Evolutionary conservation across 2,113 vertebrate genomes (phyloP).

Genomic region (Leptobrachium ailaonicum): DNA sequence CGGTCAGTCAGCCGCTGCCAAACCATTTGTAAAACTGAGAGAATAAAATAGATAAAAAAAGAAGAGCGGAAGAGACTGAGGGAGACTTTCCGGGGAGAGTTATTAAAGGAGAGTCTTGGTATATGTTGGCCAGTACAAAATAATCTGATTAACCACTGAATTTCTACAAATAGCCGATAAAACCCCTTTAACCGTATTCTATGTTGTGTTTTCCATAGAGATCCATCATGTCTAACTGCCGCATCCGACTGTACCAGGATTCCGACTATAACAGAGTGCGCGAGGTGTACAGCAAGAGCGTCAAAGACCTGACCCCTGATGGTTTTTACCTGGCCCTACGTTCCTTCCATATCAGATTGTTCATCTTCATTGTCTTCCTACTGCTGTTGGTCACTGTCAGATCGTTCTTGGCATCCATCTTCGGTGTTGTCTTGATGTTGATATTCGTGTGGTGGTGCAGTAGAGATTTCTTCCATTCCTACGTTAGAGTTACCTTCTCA

Average conservation of each 20-base stretch:
- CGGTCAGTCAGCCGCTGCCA: no score
- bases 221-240: conserved; percentile 48
- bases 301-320: conserved; percentile 8
- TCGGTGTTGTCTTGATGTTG: accelerated
- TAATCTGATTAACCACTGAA: no score
- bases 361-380: conserved; percentile 21
- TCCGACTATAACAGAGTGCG: conserved; percentile 45
- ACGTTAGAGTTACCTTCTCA: not conserved
- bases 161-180: no score
- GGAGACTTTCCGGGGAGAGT: no score
- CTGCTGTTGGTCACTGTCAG: accelerated
- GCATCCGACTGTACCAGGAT: conserved; percentile 56
- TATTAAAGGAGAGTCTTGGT: no score
- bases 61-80: no score
- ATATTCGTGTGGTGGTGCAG: not conserved
- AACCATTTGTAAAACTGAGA: no score
- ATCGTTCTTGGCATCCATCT: conserved; percentile 45
- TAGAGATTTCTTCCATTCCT: conserved; percentile 1
- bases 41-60: no score
- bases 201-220: not conserved
- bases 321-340: not conserved
- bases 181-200: not conserved
- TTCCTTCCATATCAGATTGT: accelerated
- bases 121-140: no score
- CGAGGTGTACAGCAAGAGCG: conserved; percentile 45